Percentiles rank a stretch among this genome's conserved stretches.
Conservation (phyloP, 2,888 invertebrate genomes). For the Pedicia rivosa region DNA sequence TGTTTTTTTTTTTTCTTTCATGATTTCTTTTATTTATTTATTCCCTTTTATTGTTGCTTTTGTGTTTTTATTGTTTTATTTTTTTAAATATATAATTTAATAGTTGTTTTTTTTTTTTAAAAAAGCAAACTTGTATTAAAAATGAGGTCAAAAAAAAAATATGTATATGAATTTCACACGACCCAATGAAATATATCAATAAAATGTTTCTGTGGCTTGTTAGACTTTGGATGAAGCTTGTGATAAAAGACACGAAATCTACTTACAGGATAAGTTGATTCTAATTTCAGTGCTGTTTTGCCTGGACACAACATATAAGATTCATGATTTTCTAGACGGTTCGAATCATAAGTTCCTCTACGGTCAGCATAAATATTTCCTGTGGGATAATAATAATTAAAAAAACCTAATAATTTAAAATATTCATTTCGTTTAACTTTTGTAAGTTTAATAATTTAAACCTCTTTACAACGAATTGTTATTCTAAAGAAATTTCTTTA, state of each 20-base stretch:
- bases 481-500: too few species aligned
- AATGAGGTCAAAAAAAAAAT: background rate
- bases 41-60: too few species aligned
- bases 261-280: constrained; percentile 27
- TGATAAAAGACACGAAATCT: constrained; percentile 13
- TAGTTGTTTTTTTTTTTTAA: background rate
- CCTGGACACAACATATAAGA: constrained; percentile 27
- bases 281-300: constrained; percentile 24
- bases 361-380: too few species aligned
- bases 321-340: constrained; percentile 18
- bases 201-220: constrained; percentile 12
- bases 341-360: constrained; percentile 7
- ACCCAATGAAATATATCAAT: constrained; percentile 16
- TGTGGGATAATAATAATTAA: too few species aligned
- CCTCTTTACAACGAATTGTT: too few species aligned
- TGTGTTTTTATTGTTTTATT: background rate
- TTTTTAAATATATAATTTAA: background rate
- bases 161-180: background rate
- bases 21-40: too few species aligned
- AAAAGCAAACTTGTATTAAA: background rate
- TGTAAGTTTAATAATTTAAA: background rate
- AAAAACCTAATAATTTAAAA: background rate
- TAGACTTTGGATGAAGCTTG: constrained; percentile 3
- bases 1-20: too few species aligned
- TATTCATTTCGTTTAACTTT: background rate